Conservation (phyloP, 1,140 invertebrate genomes). For the Solen grandis region DNA sequence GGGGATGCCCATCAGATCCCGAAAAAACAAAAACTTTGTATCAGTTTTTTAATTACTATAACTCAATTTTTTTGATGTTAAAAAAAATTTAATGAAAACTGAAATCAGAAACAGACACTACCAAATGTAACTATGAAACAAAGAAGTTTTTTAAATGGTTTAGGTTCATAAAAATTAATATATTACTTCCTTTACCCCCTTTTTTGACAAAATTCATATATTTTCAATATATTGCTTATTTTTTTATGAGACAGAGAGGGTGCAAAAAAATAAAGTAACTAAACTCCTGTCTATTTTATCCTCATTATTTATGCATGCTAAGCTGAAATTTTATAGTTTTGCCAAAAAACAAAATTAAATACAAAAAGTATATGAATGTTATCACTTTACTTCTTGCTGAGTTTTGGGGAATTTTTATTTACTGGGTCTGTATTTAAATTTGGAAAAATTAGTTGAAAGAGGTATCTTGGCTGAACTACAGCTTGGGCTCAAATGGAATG, state of each 20-base stretch:
- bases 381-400: neutral
- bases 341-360: neutral
- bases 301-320: too few species aligned
- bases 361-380: neutral
- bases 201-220: too few species aligned
- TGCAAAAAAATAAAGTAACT: too few species aligned
- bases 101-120: neutral
- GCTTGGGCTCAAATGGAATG: neutral
- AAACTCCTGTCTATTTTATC: too few species aligned
- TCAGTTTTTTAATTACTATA: slow-evolving; percentile 80
- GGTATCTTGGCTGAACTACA: neutral
- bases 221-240: too few species aligned
- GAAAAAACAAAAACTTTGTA: slow-evolving; percentile 16
- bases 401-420: neutral
- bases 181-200: neutral
- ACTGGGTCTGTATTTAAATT: too few species aligned
- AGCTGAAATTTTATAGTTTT: too few species aligned
- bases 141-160: neutral
- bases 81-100: neutral
- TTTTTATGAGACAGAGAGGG: too few species aligned
- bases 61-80: neutral
- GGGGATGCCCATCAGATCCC: slow-evolving; percentile 94
- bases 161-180: neutral
- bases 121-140: neutral
- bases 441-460: neutral